Base-by-base conservation (phyloP, 2,113 vertebrate species). In the Lophochroa leadbeateri region DNA sequence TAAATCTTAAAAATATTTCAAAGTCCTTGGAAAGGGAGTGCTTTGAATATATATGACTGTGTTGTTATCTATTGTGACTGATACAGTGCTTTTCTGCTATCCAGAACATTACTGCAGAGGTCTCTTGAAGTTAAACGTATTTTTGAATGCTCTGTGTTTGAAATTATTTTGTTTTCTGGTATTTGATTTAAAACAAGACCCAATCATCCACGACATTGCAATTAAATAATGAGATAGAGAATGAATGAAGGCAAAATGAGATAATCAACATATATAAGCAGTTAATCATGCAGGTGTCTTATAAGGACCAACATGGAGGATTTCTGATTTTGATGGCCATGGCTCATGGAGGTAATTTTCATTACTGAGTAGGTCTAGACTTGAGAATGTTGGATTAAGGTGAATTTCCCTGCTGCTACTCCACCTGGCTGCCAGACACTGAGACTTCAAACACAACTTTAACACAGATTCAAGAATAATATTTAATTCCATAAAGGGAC, bases 111-210 rank as follows among this genome's bases (percentile, higher is more conserved):
- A 41, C 10, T 87, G 77, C 5, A 28, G 21, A 63, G 2, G 10
- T 75, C 39, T 58, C 21, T 35, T 50, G 23, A 9, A 7, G 0
- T 50, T 47, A 37, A 41, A 43, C 13, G 44, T 61, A 17, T 44
- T 90, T 95, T 82, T 53, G 63, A 80, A 18, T 33, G 11, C 28
- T 86, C 5, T 46, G 9, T 86, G 41, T 67, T 70, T 55, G 46
- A 60, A 85, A 78, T 92, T 29, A 60, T 88, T 92, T 93, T 93
- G 35, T 68, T 93, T 92, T 87, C 63, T 58, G n/a, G 29, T 91
- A 67, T 94, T 95, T 86, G 41, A 64, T 83, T 79, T 93, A 89
- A 94, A 94, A 77, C 71, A 92, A 91, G 79, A 41, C 46, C 4
- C 9, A 92, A 90, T 90, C 63, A 91, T 90, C 57, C 70, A 18